phyloP scores from a whole-genome alignment of 23 tunicate genomes.

The Pegea sp. region DNA sequence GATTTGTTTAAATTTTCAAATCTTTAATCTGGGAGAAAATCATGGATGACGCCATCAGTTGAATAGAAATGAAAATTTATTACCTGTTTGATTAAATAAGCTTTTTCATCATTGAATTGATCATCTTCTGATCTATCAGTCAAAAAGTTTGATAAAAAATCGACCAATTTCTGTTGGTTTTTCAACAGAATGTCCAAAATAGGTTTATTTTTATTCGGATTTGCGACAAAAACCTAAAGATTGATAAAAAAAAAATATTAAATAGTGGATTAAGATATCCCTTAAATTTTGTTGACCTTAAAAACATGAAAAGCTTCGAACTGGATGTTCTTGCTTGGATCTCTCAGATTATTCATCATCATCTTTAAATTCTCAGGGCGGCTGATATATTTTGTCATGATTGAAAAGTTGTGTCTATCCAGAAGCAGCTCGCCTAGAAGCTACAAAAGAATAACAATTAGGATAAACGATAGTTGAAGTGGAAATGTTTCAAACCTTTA shows the following conservation, averaged over 20 bases:
- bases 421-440: slow-evolving; percentile 81
- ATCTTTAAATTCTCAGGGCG: slow-evolving; percentile 83
- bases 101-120: slow-evolving; percentile 90
- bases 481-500: slow-evolving; percentile 16
- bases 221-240: slow-evolving; percentile 73
- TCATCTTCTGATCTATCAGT: slow-evolving; percentile 90
- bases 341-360: slow-evolving; percentile 83
- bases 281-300: slow-evolving; percentile 58
- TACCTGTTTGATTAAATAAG: slow-evolving; percentile 94
- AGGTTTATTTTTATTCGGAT: slow-evolving; percentile 82
- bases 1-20: too few relatives aligned
- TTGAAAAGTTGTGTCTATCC: slow-evolving; percentile 85
- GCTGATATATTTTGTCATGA: slow-evolving; percentile 82
- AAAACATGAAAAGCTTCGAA: slow-evolving; percentile 98
- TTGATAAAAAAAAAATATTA: background rate
- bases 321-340: slow-evolving; percentile 86
- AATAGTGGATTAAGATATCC: background rate
- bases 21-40: too few relatives aligned
- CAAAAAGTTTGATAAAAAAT: slow-evolving; percentile 60
- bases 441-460: slow-evolving; percentile 3
- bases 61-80: too few relatives aligned
- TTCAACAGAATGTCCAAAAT: slow-evolving; percentile 74
- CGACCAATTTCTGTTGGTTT: slow-evolving; percentile 74
- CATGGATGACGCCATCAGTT: too few relatives aligned
- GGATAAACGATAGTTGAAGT: background rate